Evolutionary conservation across 2,797 vertebrate genomes (phyloP).

Genomic region (Sebastes baramenuke): DNA sequence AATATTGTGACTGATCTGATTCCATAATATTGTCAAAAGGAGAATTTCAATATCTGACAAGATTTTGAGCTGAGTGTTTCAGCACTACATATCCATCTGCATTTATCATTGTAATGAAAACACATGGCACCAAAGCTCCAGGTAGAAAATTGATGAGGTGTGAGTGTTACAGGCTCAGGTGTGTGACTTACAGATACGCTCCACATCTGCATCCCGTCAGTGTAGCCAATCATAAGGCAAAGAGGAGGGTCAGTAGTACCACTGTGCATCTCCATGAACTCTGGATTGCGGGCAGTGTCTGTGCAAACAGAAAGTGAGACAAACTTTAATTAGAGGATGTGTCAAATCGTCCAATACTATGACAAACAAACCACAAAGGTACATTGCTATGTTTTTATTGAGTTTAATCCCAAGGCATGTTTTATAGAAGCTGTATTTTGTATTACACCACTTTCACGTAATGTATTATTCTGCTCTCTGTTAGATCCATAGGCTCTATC

Average conservation of each 20-base stretch:
- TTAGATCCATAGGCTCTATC: not conserved
- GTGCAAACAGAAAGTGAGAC: conserved; percentile 13
- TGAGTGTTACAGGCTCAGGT: not conserved
- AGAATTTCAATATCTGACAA: not conserved
- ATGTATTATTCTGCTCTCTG: not conserved
- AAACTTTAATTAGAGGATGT: not conserved
- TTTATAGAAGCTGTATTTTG: not conserved
- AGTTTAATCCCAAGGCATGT: not conserved
- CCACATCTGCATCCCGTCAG: conserved; percentile 98
- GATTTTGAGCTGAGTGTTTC: not conserved
- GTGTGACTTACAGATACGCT: conserved; percentile 91
- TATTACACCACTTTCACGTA: not conserved
- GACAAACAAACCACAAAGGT: not conserved
- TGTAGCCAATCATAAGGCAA: conserved; percentile 94
- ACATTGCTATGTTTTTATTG: not conserved
- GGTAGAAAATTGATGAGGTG: not conserved
- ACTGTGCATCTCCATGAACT: conserved; percentile 93
- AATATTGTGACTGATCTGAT: too few species aligned
- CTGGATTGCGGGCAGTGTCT: conserved; percentile 93
- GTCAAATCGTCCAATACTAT: not conserved
- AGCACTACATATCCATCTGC: not conserved
- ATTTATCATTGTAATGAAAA: not conserved
- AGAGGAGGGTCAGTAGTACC: conserved; percentile 91
- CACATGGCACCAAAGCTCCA: not conserved
- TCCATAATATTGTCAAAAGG: not conserved